Evolutionary conservation across 2,113 vertebrate species (phyloP).

Genomic region (Emydura subglobosa): DNA sequence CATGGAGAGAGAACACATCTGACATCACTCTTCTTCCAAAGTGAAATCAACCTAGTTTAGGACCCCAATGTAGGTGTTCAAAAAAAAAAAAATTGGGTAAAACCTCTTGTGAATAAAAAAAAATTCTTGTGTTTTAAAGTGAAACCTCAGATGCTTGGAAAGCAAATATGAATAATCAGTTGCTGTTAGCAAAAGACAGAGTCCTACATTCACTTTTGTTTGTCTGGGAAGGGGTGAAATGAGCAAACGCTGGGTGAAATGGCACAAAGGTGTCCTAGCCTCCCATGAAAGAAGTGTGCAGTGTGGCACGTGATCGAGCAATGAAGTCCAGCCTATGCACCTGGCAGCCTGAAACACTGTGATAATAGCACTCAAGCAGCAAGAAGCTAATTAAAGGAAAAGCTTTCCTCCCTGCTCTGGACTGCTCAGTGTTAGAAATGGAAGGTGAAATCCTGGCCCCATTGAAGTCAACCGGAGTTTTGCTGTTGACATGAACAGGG

Average conservation of each 20-base stretch:
- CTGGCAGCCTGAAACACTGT: not conserved
- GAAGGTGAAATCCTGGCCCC: not conserved
- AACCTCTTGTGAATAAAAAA: not conserved
- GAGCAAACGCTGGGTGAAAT: not conserved
- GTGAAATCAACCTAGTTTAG: not conserved
- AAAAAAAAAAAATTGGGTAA: not conserved
- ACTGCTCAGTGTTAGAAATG: not conserved
- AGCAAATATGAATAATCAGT: not conserved
- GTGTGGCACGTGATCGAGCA: not conserved
- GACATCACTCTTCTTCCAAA: not conserved
- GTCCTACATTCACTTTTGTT: not conserved
- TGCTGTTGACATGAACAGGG: not conserved
- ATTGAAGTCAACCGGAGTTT: not conserved
- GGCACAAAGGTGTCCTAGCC: not conserved
- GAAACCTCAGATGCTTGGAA: not conserved
- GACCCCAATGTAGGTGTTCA: not conserved
- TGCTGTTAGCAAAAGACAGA: not conserved
- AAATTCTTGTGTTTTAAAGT: not conserved
- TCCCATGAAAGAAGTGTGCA: not conserved
- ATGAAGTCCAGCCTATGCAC: not conserved
- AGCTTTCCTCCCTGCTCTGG: not conserved
- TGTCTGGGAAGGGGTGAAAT: no score
- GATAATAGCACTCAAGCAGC: not conserved
- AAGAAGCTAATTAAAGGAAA: not conserved
- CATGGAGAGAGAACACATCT: not conserved